Evolutionary conservation across 1,140 invertebrate genomes (phyloP), one percentile per base, ranked within the genome.

Genomic region (Trichoplusia ni): DNA sequence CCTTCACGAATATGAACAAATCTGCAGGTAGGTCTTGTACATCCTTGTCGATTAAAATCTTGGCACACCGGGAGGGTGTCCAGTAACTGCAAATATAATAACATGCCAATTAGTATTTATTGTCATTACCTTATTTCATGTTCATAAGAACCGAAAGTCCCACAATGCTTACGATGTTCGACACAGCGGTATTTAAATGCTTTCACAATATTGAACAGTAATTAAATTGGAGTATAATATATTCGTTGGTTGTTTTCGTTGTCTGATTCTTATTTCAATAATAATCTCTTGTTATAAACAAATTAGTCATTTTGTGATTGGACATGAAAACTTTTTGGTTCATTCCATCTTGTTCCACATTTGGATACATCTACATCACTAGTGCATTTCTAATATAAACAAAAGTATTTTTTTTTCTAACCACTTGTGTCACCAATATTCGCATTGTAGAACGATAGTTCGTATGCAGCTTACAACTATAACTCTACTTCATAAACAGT

Each of bases 41-140:
- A 98, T 92, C 96, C 94, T 93, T 97, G 96, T 92, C 95, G 95
- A 96, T 97, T 98, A 98, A 98, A 98, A 98, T 98, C 97, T 96
- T 96, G 97, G 97, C 96, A 99, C 95, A 98, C 97, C 96, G 95
- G 97, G 96, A 98, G 97, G 97, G 96, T 98, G 97, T 97, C 97
- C 97, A 98, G 97, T 97, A 98, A 98, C 97, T 99, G 95, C 90
- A 96, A 96, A 92, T 91, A 93, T 79, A 85, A 88, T 42, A 79
- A 79, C 51, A 65, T 53, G 25, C 60, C 59, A 29, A 83, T 89
- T 73, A 86, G 71, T 81, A 77, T 73, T 58, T 62, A 64, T 71
- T 69, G 71, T 65, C 51, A 53, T 75, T 27, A 58, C 31, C 53
- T 49, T 42, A 54, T 64, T 37, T 62, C 35, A 49, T 62, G 14